Conservation (phyloP, 2,113 vertebrate genomes). For the Campylorhamphus procurvoides region DNA sequence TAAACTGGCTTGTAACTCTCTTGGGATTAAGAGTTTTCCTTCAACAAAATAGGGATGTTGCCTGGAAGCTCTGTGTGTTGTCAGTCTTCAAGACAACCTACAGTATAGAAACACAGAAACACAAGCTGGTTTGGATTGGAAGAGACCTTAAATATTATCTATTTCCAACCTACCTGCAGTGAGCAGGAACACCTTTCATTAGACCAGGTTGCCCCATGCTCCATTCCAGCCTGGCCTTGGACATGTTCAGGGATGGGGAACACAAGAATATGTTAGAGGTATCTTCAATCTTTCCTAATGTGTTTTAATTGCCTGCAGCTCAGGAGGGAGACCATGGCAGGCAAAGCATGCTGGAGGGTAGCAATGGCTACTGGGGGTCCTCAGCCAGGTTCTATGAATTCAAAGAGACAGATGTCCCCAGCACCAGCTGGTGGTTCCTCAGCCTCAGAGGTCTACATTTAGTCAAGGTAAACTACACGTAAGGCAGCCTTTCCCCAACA, state of each 20-base stretch:
- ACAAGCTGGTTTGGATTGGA: not conserved
- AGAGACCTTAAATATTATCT: not conserved
- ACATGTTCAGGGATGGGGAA: not conserved
- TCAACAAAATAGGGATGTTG: not conserved
- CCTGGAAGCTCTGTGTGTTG: not conserved
- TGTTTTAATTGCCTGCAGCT: not conserved
- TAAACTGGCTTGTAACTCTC: not conserved
- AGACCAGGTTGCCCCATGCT: not conserved
- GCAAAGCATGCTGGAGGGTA: not conserved
- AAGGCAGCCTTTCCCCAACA: not conserved
- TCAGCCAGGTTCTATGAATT: not conserved
- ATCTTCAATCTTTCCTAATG: not conserved
- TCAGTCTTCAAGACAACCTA: not conserved
- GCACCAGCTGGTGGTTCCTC: not conserved
- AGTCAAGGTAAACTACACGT: accelerated
- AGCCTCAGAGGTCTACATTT: not conserved
- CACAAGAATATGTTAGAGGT: not conserved
- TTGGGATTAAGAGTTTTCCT: not conserved
- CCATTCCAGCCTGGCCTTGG: not conserved
- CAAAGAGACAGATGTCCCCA: not conserved
- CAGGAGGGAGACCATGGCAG: not conserved
- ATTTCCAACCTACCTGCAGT: not conserved
- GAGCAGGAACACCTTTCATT: not conserved
- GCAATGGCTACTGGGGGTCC: not conserved
- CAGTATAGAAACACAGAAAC: not conserved